Base-by-base conservation (phyloP, 2,888 invertebrate species). In the Trissonchulus sp. region DNA sequence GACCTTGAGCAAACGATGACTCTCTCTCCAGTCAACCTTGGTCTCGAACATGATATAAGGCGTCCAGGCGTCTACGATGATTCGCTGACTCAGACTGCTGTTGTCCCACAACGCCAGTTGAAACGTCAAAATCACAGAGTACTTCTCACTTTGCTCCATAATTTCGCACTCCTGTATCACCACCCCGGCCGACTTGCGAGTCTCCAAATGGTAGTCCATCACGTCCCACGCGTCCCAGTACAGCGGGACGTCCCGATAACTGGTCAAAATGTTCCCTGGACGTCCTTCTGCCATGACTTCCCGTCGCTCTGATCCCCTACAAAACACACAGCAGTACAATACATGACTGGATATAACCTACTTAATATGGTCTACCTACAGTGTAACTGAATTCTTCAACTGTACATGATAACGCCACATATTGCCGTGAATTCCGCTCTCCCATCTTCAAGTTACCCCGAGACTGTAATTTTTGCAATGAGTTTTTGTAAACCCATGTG, bases 181-280 rank as follows among this genome's bases (percentile, higher is more conserved):
- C 8, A 23, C 23, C 33, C 76, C 60, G 8, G 76, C 77, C 68
- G 63, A 68, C 35, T 80, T 78, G 82, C 85, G 82, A 1, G 87
- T 88, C 79, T 87, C 87, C 68, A 87, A 79, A 78, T 88, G 87
- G 79, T 88, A 87, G 80, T 88, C 87, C 86, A 87, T 87, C 1
- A 87, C 86, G 80, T 88, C 88, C 88, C 88, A 88, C 15, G 88
- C 88, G 81, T 88, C 88, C 88, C 88, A 88, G 81, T 84, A 88
- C 36, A 88, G 80, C 0, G 88, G 88, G 1, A 87, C 83, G 78
- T 88, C 88, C 80, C 88, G 87, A 81, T 84, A 87, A 34, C 88
- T 78, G 73, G 86, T 82, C 77, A 87, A 83, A 81, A 85, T 84
- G 80, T 87, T 87, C 28, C 80, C 82, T 2, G 74, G 75, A 77